Conservation (phyloP, 2,888 invertebrate species). For the Metacarcinus magister region DNA sequence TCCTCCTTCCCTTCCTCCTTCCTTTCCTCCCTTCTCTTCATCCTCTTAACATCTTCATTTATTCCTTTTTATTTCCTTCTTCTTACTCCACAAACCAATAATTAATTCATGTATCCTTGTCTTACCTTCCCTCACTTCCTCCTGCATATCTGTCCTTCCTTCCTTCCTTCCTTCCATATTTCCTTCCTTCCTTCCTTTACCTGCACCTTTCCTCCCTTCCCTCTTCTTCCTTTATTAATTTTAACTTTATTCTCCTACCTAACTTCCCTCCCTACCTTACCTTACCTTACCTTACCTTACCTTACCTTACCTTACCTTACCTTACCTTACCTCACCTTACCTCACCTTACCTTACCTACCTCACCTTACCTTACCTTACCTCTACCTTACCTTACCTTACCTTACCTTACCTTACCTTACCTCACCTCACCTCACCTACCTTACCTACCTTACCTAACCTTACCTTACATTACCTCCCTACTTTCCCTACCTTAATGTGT, state of each 20-base stretch:
- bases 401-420: background rate
- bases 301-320: no score
- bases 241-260: background rate
- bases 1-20: background rate
- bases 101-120: background rate
- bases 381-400: background rate
- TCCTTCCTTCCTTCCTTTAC: background rate
- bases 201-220: background rate
- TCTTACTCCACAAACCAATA: background rate
- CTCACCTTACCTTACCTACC: background rate
- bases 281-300: no score
- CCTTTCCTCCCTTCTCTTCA: background rate
- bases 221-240: background rate
- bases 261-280: no score
- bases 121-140: background rate
- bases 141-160: no score
- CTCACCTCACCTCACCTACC: background rate
- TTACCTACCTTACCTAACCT: background rate
- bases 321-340: background rate
- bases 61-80: background rate
- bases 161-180: no score
- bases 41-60: background rate
- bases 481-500: background rate
- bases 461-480: background rate
- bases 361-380: background rate